phyloP scores from a whole-genome alignment of 2,888 invertebrate species.

The Chrysotoxum bicinctum region DNA sequence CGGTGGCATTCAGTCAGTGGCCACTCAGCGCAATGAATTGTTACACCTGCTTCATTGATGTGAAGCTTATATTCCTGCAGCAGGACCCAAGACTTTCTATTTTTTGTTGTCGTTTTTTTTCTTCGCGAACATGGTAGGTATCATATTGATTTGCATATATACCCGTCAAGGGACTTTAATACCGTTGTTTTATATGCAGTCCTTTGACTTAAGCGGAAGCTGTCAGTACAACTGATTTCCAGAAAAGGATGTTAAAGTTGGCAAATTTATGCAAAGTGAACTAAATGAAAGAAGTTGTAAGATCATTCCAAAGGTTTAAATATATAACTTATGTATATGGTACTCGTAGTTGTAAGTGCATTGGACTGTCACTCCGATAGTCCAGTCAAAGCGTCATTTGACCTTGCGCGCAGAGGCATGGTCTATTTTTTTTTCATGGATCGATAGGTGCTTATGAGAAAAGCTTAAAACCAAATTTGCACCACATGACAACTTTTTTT shows the following conservation, averaged over 20 bases:
- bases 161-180: constrained; percentile 1
- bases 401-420: too few species aligned
- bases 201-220: constrained; percentile 14
- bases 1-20: constrained; percentile 69
- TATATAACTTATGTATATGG: background rate
- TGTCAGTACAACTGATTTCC: constrained; percentile 3
- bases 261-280: background rate
- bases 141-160: constrained; percentile 49
- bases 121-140: constrained; percentile 4
- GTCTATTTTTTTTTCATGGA: too few species aligned
- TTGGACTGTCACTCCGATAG: too few species aligned
- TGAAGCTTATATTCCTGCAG: constrained; percentile 40
- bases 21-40: constrained; percentile 58
- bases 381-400: too few species aligned
- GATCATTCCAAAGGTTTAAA: background rate
- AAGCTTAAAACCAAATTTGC: too few species aligned
- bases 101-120: background rate
- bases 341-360: too few species aligned
- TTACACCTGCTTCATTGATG: constrained; percentile 62
- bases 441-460: too few species aligned
- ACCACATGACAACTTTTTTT: too few species aligned
- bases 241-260: background rate
- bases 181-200: background rate
- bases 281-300: background rate
- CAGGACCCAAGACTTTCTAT: constrained; percentile 69